Conservation (phyloP, 2,113 vertebrate genomes). For the Labeo rohita region DNA sequence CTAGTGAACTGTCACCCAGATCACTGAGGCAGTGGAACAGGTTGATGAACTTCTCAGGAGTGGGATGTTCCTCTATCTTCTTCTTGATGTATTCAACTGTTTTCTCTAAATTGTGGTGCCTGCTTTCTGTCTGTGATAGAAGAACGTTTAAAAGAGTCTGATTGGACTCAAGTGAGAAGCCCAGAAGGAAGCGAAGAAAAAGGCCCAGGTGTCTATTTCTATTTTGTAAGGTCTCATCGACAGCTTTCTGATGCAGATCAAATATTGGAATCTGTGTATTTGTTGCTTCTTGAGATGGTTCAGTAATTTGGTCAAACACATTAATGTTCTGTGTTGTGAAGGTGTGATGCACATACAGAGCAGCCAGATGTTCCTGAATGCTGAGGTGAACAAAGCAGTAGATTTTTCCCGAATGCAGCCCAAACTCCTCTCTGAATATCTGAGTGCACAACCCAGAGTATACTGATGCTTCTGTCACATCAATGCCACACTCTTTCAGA, state of each 20-base stretch:
- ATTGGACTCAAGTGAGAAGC: slow-evolving; percentile 35
- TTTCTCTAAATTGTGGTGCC: neutral
- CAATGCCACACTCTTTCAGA: too few relatives aligned
- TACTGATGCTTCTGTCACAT: too few relatives aligned
- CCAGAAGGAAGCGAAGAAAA: slow-evolving; percentile 43
- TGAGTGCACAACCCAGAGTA: too few relatives aligned
- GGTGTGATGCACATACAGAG: neutral
- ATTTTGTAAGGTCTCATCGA: slow-evolving; percentile 9
- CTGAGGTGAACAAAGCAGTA: slow-evolving; percentile 36
- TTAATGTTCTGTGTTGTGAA: neutral
- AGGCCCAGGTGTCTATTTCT: slow-evolving; percentile 31
- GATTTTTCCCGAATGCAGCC: neutral
- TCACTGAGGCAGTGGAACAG: neutral
- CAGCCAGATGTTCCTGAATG: slow-evolving; percentile 41
- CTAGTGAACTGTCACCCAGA: slow-evolving; percentile 11
- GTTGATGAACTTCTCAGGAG: slow-evolving; percentile 13
- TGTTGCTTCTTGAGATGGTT: neutral
- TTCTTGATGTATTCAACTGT: slow-evolving; percentile 26
- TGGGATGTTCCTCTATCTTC: neutral
- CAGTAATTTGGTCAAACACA: neutral
- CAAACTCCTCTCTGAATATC: too few relatives aligned
- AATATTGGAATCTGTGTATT: neutral
- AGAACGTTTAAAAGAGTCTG: slow-evolving; percentile 11
- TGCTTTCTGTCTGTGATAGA: neutral
- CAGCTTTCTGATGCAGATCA: neutral